Conservation (phyloP, 2,888 invertebrate species). For the Operophtera brumata region DNA sequence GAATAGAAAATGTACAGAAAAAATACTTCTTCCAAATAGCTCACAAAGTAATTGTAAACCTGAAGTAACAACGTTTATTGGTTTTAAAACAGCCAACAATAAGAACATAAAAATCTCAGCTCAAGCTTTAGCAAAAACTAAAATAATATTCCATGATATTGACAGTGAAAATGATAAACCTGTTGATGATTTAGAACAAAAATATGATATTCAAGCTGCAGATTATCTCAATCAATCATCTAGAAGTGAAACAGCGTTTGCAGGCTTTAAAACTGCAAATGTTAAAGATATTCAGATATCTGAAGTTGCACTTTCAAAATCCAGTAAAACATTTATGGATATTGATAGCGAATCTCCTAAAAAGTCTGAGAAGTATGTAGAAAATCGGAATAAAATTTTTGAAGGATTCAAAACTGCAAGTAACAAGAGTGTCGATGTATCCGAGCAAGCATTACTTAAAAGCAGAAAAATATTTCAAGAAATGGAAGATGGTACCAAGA, state of each 20-base stretch:
- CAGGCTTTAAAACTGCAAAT: constrained; percentile 60
- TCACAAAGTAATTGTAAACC: background rate
- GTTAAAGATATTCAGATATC: constrained; percentile 58
- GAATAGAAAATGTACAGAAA: background rate
- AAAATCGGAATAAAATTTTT: constrained; percentile 3
- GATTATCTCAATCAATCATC: constrained; percentile 13
- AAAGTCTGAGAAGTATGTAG: constrained; percentile 27
- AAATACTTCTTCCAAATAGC: background rate
- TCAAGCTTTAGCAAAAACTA: constrained; percentile 45
- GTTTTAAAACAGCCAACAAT: constrained; percentile 53
- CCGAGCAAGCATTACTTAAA: constrained; percentile 47
- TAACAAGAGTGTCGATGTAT: constrained; percentile 45
- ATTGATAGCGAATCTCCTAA: constrained; percentile 10
- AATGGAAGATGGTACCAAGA: constrained; percentile 11
- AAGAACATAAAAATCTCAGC: constrained; percentile 44
- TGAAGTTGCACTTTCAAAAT: constrained; percentile 43
- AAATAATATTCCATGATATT: constrained; percentile 47
- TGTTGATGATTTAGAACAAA: background rate
- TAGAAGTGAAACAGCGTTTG: constrained; percentile 18
- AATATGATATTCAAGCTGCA: background rate
- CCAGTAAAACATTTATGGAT: constrained; percentile 39
- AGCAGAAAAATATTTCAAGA: constrained; percentile 43
- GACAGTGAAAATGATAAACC: constrained; percentile 7
- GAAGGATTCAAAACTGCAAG: constrained; percentile 55
- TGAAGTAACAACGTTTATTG: constrained; percentile 11